phyloP scores from a whole-genome alignment of 2,797 vertebrate genomes.

The Myotis daubentonii region DNA sequence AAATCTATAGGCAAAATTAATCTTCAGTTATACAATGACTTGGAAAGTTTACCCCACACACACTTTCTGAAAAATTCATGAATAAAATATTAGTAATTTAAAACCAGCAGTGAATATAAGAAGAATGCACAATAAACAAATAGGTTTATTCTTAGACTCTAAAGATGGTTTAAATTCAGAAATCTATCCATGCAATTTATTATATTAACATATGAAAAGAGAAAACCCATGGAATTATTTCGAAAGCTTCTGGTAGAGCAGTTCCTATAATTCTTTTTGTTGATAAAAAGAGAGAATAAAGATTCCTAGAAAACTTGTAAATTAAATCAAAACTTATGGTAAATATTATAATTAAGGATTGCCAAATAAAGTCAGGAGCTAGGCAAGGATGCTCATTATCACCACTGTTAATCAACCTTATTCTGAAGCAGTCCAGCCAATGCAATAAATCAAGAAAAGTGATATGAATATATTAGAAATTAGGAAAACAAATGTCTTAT shows the following conservation, averaged over 20 bases:
- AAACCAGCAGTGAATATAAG: background rate
- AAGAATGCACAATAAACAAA: slow-evolving; percentile 19
- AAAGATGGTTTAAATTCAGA: slow-evolving; percentile 33
- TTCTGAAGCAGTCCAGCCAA: background rate
- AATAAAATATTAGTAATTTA: slow-evolving; percentile 38
- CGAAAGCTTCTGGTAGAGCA: background rate
- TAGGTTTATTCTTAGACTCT: background rate
- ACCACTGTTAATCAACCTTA: background rate
- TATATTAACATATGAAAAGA: slow-evolving; percentile 20
- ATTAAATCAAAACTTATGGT: background rate
- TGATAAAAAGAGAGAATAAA: slow-evolving; percentile 9
- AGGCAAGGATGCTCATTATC: background rate
- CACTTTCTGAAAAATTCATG: slow-evolving; percentile 12
- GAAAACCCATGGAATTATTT: background rate
- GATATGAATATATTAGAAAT: background rate
- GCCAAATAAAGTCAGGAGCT: background rate
- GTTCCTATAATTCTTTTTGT: background rate
- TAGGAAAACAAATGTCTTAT: background rate
- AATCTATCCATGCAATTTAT: background rate
- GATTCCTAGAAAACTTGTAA: background rate
- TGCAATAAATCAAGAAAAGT: slow-evolving; percentile 16
- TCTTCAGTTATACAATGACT: background rate
- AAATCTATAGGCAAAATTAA: background rate
- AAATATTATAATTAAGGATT: background rate
- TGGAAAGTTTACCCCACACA: background rate